phyloP scores from a whole-genome alignment of 1,140 invertebrate species.

The Penaeus indicus region DNA sequence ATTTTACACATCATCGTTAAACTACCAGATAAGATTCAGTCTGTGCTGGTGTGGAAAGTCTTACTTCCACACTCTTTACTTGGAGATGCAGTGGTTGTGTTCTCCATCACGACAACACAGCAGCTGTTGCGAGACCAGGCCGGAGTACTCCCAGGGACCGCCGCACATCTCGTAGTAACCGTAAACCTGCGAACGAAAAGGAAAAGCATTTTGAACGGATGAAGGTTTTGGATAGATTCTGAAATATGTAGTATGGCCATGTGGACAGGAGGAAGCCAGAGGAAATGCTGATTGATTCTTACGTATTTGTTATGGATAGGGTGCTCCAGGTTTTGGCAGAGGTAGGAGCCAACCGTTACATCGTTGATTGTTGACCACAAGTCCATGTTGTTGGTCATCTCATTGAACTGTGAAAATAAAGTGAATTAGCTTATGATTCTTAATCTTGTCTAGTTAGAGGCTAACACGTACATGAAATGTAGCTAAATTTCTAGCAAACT shows the following conservation, averaged over 20 bases:
- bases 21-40: not conserved
- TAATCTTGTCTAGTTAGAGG: too few relatives aligned
- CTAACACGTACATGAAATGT: not conserved
- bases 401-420: constrained; percentile 18
- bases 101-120: constrained; percentile 30
- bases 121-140: constrained; percentile 36
- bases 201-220: not conserved
- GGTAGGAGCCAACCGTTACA: constrained; percentile 32
- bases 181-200: constrained; percentile 6
- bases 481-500: too few relatives aligned
- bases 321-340: constrained; percentile 26
- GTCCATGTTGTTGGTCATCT: constrained; percentile 47
- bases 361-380: constrained; percentile 31
- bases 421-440: too few relatives aligned
- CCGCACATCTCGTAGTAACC: constrained; percentile 55
- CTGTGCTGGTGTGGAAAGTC: not conserved
- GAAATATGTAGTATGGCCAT: not conserved
- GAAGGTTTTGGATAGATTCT: not conserved
- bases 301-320: constrained; percentile 50
- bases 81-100: constrained; percentile 36
- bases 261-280: not conserved
- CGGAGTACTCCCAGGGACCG: constrained; percentile 52
- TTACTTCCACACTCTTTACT: not conserved
- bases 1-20: not conserved
- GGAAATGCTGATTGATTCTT: not conserved